These are phyloP conservation scores for Salminus brasiliensis DNA, from an alignment of 2,113 vertebrate species.

Conservation along the genomic window DNA sequence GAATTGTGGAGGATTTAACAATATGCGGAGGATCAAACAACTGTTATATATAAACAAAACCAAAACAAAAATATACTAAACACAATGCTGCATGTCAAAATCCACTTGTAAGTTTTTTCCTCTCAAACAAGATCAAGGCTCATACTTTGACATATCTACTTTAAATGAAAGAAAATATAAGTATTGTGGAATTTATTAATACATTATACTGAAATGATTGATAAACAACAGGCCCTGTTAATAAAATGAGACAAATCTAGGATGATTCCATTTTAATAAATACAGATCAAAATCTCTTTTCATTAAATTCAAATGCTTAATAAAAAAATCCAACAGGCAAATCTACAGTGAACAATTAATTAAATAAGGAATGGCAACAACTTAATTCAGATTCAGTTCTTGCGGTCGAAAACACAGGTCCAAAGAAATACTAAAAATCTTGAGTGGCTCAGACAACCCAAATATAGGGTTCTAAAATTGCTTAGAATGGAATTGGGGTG, in stretches of 20 bases:
- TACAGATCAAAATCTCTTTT: conserved; percentile 68
- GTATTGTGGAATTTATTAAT: too few relatives aligned
- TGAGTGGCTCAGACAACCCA: conserved; percentile 72
- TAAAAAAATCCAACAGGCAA: conserved; percentile 73
- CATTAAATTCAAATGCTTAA: conserved; percentile 61
- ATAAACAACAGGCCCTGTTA: conserved; percentile 11
- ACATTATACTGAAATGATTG: neutral
- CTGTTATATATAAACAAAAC: too few relatives aligned
- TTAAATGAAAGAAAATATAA: neutral
- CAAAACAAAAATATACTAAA: too few relatives aligned
- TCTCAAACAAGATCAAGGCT: neutral
- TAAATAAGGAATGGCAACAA: conserved; percentile 60
- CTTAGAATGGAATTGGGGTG: conserved; percentile 48
- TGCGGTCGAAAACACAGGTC: conserved; percentile 33
- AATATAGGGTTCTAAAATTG: conserved; percentile 64
- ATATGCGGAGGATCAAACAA: too few relatives aligned
- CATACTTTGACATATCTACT: neutral
- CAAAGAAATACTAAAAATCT: conserved; percentile 42
- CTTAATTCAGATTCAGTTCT: conserved; percentile 51
- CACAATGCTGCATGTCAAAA: too few relatives aligned
- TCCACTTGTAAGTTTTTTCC: too few relatives aligned
- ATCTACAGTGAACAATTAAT: conserved; percentile 67
- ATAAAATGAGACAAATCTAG: conserved; percentile 66
- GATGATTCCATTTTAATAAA: conserved; percentile 79
- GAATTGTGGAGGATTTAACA: neutral